Conservation (phyloP, 2,888 invertebrate species). For the Teleogryllus oceanicus region DNA sequence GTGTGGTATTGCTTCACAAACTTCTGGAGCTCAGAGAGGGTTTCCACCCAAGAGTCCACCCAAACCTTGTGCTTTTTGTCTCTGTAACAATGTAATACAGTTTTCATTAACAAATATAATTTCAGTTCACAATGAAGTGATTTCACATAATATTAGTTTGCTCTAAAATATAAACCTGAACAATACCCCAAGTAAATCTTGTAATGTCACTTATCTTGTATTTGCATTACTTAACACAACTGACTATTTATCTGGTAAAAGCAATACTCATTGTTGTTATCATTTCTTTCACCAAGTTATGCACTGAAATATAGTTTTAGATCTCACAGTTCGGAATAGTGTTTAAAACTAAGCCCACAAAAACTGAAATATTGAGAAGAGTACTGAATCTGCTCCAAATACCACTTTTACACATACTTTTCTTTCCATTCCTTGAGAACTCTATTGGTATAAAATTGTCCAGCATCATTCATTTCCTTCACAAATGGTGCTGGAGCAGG, state of each 20-base stretch:
- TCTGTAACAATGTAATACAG: conserved; percentile 44
- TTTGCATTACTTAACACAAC: too few species aligned
- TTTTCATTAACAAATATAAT: too few species aligned
- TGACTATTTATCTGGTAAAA: too few species aligned
- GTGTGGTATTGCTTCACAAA: conserved; percentile 94
- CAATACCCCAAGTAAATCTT: too few species aligned
- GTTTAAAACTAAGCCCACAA: neutral
- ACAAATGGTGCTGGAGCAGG: conserved; percentile 94
- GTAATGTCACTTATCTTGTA: too few species aligned
- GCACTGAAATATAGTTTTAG: too few species aligned
- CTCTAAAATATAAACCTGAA: too few species aligned
- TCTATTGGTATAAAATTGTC: conserved; percentile 96
- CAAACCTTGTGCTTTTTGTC: conserved; percentile 90
- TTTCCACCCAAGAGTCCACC: conserved; percentile 89
- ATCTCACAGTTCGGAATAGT: neutral
- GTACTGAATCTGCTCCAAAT: neutral
- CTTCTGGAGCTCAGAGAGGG: conserved; percentile 79
- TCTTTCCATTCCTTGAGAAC: conserved; percentile 98
- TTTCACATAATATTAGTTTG: too few species aligned
- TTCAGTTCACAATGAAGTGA: too few species aligned
- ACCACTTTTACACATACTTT: conserved; percentile 55
- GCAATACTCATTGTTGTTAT: too few species aligned
- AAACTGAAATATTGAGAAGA: neutral
- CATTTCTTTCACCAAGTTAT: too few species aligned
- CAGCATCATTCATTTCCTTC: conserved; percentile 98